Conservation (phyloP, 2,888 invertebrate species). For the Ditylenchus weischeri region DNA sequence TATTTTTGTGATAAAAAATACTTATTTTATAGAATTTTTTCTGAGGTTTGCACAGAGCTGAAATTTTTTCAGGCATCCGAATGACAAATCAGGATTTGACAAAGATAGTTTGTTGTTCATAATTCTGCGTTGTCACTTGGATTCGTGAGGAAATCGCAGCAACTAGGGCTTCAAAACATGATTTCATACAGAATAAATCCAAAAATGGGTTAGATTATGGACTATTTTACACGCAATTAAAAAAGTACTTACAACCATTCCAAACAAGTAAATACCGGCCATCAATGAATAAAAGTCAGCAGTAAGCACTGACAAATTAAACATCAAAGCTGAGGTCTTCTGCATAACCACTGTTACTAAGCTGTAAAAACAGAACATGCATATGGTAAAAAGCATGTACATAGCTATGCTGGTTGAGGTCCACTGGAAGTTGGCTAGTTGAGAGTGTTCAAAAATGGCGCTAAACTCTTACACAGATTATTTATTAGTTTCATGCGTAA, state of each 20-base stretch:
- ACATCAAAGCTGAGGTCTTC: slow-evolving; percentile 73
- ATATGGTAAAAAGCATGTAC: slow-evolving; percentile 66
- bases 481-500: not conserved
- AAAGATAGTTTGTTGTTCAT: too few relatives aligned
- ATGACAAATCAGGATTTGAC: too few relatives aligned
- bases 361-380: slow-evolving; percentile 75
- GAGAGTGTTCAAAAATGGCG: slow-evolving; percentile 69
- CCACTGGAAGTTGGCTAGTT: slow-evolving; percentile 70
- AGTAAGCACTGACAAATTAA: slow-evolving; percentile 77
- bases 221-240: too few relatives aligned
- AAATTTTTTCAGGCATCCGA: too few relatives aligned
- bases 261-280: slow-evolving; percentile 75
- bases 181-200: too few relatives aligned
- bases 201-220: too few relatives aligned
- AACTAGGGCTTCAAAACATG: too few relatives aligned
- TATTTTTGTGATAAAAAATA: too few relatives aligned
- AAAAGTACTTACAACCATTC: slow-evolving; percentile 70
- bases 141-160: too few relatives aligned
- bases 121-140: too few relatives aligned
- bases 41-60: too few relatives aligned
- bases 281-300: slow-evolving; percentile 81
- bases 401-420: slow-evolving; percentile 59
- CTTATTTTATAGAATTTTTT: too few relatives aligned
- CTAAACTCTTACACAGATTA: slow-evolving; percentile 57
- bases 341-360: slow-evolving; percentile 70